Evolutionary conservation across 1,140 invertebrate genomes (phyloP), one percentile per base, ranked within the genome.

Genomic region (Zaprionus inermis): DNA sequence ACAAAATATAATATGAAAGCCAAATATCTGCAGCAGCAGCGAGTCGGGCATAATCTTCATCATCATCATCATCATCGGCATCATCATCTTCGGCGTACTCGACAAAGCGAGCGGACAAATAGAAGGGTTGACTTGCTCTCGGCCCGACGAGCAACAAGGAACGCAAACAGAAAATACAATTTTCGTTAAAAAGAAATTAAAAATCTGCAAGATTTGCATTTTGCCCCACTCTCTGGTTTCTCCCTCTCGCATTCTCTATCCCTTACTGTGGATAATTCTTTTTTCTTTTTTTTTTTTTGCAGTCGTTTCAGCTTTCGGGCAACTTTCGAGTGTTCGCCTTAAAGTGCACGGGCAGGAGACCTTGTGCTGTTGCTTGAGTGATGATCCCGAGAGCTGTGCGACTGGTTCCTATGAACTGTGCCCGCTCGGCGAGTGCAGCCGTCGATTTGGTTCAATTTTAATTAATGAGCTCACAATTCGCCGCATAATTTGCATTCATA

Each of bases 151-250:
- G 78, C 70, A 84, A 78, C 77, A 90, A 89, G 84, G 78, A 89
- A 78, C 84, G 84, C 84, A 89, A 89, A 89, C 84, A 89, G 84
- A 90, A 89, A 89, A 89, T 90, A 81, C 78, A 89, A 89, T 84
- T 89, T 89, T 89, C 85, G 85, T 89, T 89, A 78, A 89, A 89
- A 89, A 89, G 85, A 89, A 89, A 89, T 89, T 89, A 89, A 89
- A 89, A 89, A 89, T 89, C 84, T 89, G 84, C 84, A 89, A 89
- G 84, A 89, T 89, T 89, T 89, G 84, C 84, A 89, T 89, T 89
- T 89, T 73, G 69, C 65, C 82, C 79, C 74, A 63, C 46, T 18
- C 74, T 58, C 32, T 7, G 14, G 24, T 16, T 14, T 22, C 51
- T 9, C 3, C 5, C 51, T 54, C 20, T 7, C 70, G 3, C 51